Percentiles rank a stretch among this genome's conserved stretches.
These are phyloP conservation scores for Pseudococcus longispinus DNA, from an alignment of 2,888 invertebrate genomes.

Conservation along the genomic window DNA sequence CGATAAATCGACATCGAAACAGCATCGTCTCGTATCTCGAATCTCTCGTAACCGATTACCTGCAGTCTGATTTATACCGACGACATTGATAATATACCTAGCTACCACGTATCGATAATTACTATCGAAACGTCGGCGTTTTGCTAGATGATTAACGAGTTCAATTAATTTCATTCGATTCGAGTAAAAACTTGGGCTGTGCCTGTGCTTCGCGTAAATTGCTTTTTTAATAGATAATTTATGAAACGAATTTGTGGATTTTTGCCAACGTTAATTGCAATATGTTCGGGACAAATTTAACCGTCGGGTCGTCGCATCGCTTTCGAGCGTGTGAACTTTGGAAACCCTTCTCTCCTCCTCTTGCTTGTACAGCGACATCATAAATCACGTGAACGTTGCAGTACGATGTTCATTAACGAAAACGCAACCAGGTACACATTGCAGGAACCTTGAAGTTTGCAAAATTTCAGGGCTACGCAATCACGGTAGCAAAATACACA, in stretches of 20 bases:
- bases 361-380: neutral
- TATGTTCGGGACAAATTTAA: neutral
- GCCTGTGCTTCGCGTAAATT: neutral
- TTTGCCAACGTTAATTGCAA: neutral
- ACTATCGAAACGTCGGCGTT: neutral
- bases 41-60: neutral
- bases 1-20: neutral
- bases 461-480: slow-evolving; percentile 6
- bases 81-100: neutral
- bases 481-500: neutral
- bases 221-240: neutral
- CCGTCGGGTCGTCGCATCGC: neutral
- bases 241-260: neutral
- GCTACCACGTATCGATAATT: neutral
- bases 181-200: neutral
- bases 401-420: neutral
- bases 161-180: neutral
- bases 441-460: neutral
- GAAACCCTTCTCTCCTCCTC: neutral
- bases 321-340: neutral
- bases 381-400: neutral
- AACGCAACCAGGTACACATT: neutral
- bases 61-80: neutral
- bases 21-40: neutral
- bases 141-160: neutral